phyloP scores from a whole-genome alignment of 2,113 vertebrate species.

The Hippopotamus amphibius region DNA sequence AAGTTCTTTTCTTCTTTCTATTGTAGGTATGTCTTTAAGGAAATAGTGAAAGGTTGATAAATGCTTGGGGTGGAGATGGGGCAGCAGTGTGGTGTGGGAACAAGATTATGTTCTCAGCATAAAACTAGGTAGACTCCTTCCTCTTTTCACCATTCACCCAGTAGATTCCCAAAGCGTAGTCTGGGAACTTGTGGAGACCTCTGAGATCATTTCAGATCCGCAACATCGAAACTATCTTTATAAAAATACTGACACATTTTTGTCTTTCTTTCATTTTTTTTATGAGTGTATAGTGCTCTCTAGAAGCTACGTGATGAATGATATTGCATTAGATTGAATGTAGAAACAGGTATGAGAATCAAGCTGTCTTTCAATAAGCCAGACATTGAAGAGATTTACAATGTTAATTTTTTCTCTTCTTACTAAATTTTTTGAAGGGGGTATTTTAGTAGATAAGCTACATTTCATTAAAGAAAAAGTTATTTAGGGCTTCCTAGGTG shows the following conservation, averaged over 20 bases:
- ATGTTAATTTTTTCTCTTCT: neutral
- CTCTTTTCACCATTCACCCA: neutral
- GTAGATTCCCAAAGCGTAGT: neutral
- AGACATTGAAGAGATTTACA: neutral
- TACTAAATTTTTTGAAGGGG: neutral
- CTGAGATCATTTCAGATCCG: neutral
- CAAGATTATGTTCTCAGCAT: neutral
- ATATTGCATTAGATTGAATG: neutral
- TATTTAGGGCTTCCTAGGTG: neutral
- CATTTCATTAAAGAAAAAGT: neutral
- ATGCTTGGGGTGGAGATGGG: neutral
- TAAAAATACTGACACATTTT: neutral
- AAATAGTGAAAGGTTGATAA: neutral
- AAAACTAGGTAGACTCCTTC: neutral
- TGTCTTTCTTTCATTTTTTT: neutral
- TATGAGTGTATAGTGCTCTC: neutral
- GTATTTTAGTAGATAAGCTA: neutral
- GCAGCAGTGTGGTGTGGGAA: neutral
- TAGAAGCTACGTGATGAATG: neutral
- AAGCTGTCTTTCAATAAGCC: neutral
- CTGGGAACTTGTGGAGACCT: too few species aligned
- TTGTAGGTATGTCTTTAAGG: neutral
- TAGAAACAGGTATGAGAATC: slow-evolving; percentile 18
- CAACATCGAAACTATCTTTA: neutral
- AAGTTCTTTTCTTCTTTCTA: neutral